Evolutionary conservation across 2,888 invertebrate genomes (phyloP).

Genomic region (Notocelia uddmanniana): DNA sequence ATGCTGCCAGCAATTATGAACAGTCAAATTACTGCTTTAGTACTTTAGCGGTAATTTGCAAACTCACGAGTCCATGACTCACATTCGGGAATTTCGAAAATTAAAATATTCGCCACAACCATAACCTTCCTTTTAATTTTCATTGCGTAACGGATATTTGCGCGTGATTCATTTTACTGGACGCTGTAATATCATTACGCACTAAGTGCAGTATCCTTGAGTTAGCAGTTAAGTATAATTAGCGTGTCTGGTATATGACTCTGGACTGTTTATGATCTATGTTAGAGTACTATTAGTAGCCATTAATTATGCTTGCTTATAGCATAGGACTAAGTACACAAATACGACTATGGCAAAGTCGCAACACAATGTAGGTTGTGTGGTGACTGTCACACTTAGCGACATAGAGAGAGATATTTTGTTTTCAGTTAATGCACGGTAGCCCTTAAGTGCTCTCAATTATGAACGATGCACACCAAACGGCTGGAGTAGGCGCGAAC

Average conservation of each 20-base stretch:
- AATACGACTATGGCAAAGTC: too few relatives aligned
- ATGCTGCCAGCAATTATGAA: background rate
- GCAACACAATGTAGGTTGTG: too few relatives aligned
- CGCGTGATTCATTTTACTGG: constrained; percentile 30
- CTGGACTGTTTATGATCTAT: constrained; percentile 14
- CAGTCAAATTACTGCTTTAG: constrained; percentile 12
- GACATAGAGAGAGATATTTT: too few relatives aligned
- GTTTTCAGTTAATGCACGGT: too few relatives aligned
- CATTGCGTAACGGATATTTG: constrained; percentile 27
- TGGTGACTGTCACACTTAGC: too few relatives aligned
- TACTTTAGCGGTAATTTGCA: constrained; percentile 11
- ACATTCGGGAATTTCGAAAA: constrained; percentile 31
- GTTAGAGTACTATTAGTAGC: background rate
- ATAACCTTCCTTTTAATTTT: constrained; percentile 36
- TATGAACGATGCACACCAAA: too few relatives aligned
- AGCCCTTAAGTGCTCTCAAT: too few relatives aligned
- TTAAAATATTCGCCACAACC: constrained; percentile 25
- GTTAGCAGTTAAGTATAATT: constrained; percentile 10
- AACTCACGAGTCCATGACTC: constrained; percentile 22
- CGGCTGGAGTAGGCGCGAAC: too few relatives aligned
- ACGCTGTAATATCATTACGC: constrained; percentile 6
- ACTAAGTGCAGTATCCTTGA: constrained; percentile 32
- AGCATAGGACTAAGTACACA: too few relatives aligned
- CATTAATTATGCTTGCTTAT: too few relatives aligned
- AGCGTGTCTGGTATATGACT: constrained; percentile 46